Evolutionary conservation across 2,113 vertebrate genomes (phyloP).

Genomic region (Gambusia affinis): DNA sequence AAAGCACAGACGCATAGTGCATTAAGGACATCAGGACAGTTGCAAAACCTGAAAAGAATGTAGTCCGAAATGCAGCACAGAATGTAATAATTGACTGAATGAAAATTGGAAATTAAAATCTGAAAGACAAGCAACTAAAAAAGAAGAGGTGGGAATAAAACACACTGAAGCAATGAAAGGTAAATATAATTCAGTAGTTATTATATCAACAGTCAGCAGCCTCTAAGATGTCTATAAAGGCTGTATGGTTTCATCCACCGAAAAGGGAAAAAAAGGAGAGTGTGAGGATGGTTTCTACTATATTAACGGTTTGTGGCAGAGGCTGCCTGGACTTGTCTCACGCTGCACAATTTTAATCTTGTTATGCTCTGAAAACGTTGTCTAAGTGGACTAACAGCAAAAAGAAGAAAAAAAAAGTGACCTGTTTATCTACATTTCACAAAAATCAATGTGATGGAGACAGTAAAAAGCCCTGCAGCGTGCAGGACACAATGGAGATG

Average conservation of each 20-base stretch:
- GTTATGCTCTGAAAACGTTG: conserved; percentile 39
- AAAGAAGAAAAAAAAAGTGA: conserved; percentile 40
- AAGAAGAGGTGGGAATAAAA: too few species aligned
- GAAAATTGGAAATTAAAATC: background rate
- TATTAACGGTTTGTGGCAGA: conserved; percentile 37
- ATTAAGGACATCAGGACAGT: too few species aligned
- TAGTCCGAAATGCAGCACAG: background rate
- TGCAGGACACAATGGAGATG: conserved; percentile 23
- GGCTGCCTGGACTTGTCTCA: conserved; percentile 12
- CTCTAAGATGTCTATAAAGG: background rate
- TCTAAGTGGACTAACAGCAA: conserved; percentile 30
- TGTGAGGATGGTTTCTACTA: background rate
- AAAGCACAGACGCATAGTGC: background rate
- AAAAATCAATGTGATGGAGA: conserved; percentile 52
- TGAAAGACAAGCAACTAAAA: too few species aligned
- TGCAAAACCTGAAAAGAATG: background rate
- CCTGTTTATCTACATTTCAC: conserved; percentile 56
- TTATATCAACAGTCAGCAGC: background rate
- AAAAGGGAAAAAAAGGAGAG: background rate
- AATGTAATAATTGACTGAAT: background rate
- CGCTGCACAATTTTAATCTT: conserved; percentile 29
- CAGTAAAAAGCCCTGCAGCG: conserved; percentile 47
- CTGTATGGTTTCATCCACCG: background rate
- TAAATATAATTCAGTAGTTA: background rate
- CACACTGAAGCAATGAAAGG: background rate